Evolutionary conservation across 2,113 vertebrate species (phyloP).

Genomic region (Dromas ardeola): DNA sequence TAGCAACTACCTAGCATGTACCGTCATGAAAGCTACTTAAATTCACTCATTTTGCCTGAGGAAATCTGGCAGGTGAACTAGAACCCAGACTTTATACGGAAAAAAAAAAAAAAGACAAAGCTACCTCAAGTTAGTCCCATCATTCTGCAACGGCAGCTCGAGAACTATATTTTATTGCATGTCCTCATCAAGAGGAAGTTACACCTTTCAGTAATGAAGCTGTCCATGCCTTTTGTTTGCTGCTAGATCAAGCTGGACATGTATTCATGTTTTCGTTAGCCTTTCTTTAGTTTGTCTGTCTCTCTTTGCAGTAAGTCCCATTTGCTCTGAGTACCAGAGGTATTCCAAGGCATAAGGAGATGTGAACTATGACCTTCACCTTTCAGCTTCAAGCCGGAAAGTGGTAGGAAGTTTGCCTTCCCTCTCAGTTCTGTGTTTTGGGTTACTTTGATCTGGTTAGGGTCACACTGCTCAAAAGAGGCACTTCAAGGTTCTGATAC

Average conservation of each 20-base stretch:
- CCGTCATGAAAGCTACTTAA: not conserved
- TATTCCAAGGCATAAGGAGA: not conserved
- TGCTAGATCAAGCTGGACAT: not conserved
- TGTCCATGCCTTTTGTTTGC: not conserved
- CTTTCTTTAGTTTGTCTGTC: not conserved
- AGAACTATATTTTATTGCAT: not conserved
- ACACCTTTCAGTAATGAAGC: not conserved
- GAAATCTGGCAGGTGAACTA: not conserved
- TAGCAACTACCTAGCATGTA: not conserved
- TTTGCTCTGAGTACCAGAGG: not conserved
- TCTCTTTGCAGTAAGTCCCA: not conserved
- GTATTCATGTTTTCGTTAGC: not conserved
- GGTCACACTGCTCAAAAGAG: not conserved
- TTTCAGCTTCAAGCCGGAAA: not conserved
- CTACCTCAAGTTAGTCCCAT: not conserved
- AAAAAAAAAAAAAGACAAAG: not conserved
- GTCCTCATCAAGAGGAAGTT: not conserved
- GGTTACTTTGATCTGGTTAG: not conserved
- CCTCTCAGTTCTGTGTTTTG: not conserved
- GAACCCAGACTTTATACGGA: not conserved
- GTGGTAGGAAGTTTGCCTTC: not conserved
- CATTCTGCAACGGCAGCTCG: not conserved
- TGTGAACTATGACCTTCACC: not conserved
- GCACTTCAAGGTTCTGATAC: not conserved
- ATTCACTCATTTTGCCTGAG: not conserved